A percentile compares a stretch with the other conserved stretches of the same genome.
Evolutionary conservation across 2,113 vertebrate species (phyloP).

Genomic region (Podarcis raffonei): DNA sequence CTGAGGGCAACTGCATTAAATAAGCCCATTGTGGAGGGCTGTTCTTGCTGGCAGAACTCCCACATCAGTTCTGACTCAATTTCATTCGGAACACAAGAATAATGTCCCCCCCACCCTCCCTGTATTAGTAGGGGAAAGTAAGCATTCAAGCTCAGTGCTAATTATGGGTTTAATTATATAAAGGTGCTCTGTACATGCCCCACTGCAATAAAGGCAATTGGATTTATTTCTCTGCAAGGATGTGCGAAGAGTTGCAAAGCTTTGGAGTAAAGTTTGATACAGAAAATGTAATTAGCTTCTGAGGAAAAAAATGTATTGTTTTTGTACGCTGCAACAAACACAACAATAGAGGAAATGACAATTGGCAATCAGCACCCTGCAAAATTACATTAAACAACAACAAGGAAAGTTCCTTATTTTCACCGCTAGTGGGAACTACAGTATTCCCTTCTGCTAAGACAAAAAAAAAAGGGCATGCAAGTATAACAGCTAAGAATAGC

Average conservation of each 20-base stretch:
- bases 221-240: constrained; percentile 47
- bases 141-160: constrained; percentile 53
- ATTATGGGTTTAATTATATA: constrained; percentile 44
- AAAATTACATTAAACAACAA: constrained; percentile 21
- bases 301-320: constrained; percentile 4
- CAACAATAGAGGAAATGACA: constrained; percentile 16
- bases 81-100: constrained; percentile 50
- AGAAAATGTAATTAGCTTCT: constrained; percentile 37
- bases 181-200: constrained; percentile 44
- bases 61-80: constrained; percentile 55
- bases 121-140: constrained; percentile 52
- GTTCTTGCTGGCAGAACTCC: constrained; percentile 49
- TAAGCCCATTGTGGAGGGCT: constrained; percentile 59
- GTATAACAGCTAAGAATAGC: constrained; percentile 67
- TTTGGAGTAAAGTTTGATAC: constrained; percentile 44
- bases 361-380: constrained; percentile 30
- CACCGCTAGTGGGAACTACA: constrained; percentile 75
- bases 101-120: constrained; percentile 24
- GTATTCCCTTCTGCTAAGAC: constrained; percentile 53
- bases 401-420: constrained; percentile 42
- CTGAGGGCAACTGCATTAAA: constrained; percentile 61
- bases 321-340: constrained; percentile 42
- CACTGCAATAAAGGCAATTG: constrained; percentile 50
- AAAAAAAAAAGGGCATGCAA: constrained; percentile 21
- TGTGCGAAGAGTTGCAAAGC: constrained; percentile 27